Conservation (phyloP, 2,888 invertebrate genomes). For the Eupithecia insigniata region DNA sequence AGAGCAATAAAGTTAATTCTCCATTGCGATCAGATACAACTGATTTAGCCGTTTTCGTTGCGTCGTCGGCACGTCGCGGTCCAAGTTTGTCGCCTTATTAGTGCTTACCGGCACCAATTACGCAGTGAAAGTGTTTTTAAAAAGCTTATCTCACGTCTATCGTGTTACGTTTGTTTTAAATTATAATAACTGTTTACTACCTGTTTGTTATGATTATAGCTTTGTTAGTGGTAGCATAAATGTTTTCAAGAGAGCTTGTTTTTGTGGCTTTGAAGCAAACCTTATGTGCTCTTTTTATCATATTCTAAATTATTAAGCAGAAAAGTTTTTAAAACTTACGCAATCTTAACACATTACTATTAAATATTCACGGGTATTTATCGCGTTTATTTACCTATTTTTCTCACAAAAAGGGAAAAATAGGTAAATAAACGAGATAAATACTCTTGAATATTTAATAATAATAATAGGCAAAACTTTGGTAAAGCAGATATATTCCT, state of each 20-base stretch:
- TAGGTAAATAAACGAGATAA: no score
- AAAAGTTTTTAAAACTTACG: no score
- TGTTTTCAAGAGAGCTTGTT: background rate
- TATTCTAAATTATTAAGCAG: background rate
- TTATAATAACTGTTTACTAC: conserved; percentile 33
- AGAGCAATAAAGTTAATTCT: conserved; percentile 19
- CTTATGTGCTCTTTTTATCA: background rate
- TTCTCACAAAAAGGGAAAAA: no score
- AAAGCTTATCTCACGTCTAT: conserved; percentile 60
- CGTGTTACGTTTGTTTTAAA: conserved; percentile 39
- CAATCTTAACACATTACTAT: no score
- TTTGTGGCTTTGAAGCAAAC: background rate
- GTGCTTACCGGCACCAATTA: conserved; percentile 65
- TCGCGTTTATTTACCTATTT: no score
- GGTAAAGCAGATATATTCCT: background rate
- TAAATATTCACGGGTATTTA: no score
- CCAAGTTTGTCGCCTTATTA: conserved; percentile 62
- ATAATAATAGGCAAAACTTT: no score
- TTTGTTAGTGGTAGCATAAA: background rate
- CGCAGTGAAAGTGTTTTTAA: conserved; percentile 73
- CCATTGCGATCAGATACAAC: background rate
- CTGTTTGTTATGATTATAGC: background rate
- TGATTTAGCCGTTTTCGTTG: conserved; percentile 3
- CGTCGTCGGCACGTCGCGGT: conserved; percentile 39
- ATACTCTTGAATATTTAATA: no score